Conservation (phyloP, 2,113 vertebrate genomes). For the Laterallus jamaicensis region DNA sequence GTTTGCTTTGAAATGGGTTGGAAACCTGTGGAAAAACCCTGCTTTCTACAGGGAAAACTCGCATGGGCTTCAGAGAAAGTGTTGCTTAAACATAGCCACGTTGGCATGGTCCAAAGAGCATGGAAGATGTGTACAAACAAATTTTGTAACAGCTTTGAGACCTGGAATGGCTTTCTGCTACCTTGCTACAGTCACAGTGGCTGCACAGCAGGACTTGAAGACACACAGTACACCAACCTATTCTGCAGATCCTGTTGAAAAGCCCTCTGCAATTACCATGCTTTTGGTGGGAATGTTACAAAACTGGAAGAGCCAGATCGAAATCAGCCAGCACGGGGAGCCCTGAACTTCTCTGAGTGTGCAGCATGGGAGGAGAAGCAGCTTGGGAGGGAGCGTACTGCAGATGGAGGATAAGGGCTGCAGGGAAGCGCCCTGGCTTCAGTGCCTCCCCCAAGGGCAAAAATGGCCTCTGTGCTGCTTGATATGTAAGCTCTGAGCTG, state of each 20-base stretch:
- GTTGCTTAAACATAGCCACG: neutral
- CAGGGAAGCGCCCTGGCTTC: neutral
- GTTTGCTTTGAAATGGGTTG: slow-evolving; percentile 8
- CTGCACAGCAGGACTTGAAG: neutral
- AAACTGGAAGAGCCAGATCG: slow-evolving; percentile 48
- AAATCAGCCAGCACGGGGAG: neutral
- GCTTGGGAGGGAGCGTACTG: neutral
- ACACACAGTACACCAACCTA: rapidly evolving
- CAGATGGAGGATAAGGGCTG: neutral
- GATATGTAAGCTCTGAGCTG: neutral
- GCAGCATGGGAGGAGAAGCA: neutral
- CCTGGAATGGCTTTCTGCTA: neutral
- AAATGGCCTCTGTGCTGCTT: neutral
- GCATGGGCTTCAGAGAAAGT: neutral
- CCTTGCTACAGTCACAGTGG: rapidly evolving
- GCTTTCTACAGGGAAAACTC: neutral
- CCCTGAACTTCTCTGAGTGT: neutral
- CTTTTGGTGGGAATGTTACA: slow-evolving; percentile 19
- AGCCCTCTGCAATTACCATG: neutral
- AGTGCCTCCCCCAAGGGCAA: neutral
- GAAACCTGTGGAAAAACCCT: neutral
- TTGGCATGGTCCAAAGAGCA: neutral
- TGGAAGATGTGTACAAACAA: neutral
- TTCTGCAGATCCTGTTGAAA: neutral
- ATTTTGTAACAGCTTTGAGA: neutral